phyloP scores from a whole-genome alignment of 2,888 invertebrate species.

The Xestobium rufovillosum region DNA sequence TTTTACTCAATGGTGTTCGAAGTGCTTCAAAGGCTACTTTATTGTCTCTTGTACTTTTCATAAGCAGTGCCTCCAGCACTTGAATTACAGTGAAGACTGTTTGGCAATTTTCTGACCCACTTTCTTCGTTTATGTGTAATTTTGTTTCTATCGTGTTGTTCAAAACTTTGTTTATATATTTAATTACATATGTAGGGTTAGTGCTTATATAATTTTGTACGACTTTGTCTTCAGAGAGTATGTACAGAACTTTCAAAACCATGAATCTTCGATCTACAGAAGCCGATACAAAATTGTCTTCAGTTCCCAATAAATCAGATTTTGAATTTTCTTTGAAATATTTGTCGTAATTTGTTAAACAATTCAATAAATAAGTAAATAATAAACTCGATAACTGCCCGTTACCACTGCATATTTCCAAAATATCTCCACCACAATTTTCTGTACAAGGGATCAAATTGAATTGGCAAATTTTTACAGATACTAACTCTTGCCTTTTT shows the following conservation, averaged over 20 bases:
- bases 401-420: too few relatives aligned
- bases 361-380: slow-evolving; percentile 41
- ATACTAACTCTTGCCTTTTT: too few relatives aligned
- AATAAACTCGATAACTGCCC: too few relatives aligned
- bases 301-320: slow-evolving; percentile 37
- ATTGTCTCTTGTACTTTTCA: slow-evolving; percentile 25
- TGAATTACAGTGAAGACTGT: slow-evolving; percentile 33
- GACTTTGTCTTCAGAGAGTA: slow-evolving; percentile 45
- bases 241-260: slow-evolving; percentile 47
- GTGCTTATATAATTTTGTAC: slow-evolving; percentile 43
- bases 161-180: slow-evolving; percentile 47
- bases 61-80: slow-evolving; percentile 30
- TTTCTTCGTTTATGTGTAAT: slow-evolving; percentile 26
- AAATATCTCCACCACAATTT: too few relatives aligned
- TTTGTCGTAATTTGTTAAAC: slow-evolving; percentile 31
- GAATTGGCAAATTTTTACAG: too few relatives aligned
- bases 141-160: slow-evolving; percentile 24
- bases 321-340: slow-evolving; percentile 30
- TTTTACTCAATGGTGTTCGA: slow-evolving; percentile 22
- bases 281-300: slow-evolving; percentile 39
- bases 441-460: too few relatives aligned
- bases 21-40: slow-evolving; percentile 33
- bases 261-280: slow-evolving; percentile 41
- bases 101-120: slow-evolving; percentile 32
- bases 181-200: slow-evolving; percentile 43